These are phyloP conservation scores for Iselma pallidipennis DNA, from an alignment of 2,888 invertebrate genomes.

Conservation along the genomic window DNA sequence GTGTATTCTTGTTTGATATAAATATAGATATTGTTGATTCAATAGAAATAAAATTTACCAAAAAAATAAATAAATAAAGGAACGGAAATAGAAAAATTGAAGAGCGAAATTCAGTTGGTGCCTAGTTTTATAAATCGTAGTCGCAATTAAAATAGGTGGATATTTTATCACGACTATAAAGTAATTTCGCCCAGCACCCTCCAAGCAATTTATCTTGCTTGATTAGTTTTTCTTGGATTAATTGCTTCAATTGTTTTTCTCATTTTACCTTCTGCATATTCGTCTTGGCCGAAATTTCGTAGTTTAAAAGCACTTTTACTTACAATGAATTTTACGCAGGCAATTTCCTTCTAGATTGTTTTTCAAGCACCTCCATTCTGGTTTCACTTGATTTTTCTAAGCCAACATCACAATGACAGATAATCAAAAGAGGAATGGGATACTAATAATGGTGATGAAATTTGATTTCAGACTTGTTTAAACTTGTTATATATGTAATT, in stretches of 20 bases:
- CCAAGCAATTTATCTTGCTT: conserved; percentile 56
- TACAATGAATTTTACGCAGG: conserved; percentile 44
- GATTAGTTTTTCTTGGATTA: conserved; percentile 59
- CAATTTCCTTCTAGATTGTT: conserved; percentile 45
- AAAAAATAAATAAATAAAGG: not conserved
- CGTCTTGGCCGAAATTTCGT: conserved; percentile 52
- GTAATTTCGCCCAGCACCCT: conserved; percentile 54
- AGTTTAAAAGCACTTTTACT: conserved; percentile 48
- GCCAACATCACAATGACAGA: too few relatives aligned
- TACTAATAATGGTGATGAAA: too few relatives aligned
- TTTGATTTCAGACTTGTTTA: too few relatives aligned
- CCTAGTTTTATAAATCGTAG: conserved; percentile 51
- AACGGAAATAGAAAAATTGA: not conserved
- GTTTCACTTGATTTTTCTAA: too few relatives aligned
- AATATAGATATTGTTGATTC: conserved; percentile 3
- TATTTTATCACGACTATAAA: conserved; percentile 57
- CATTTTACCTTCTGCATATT: conserved; percentile 55
- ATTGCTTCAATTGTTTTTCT: conserved; percentile 58
- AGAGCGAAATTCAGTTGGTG: not conserved
- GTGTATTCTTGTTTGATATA: conserved; percentile 3
- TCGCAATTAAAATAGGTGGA: conserved; percentile 56
- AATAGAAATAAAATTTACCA: not conserved
- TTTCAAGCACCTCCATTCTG: conserved; percentile 21
- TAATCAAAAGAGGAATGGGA: too few relatives aligned
- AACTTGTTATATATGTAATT: too few relatives aligned